Evolutionary conservation across 2,888 invertebrate species (phyloP).

Genomic region (Netelia fuscicornis): DNA sequence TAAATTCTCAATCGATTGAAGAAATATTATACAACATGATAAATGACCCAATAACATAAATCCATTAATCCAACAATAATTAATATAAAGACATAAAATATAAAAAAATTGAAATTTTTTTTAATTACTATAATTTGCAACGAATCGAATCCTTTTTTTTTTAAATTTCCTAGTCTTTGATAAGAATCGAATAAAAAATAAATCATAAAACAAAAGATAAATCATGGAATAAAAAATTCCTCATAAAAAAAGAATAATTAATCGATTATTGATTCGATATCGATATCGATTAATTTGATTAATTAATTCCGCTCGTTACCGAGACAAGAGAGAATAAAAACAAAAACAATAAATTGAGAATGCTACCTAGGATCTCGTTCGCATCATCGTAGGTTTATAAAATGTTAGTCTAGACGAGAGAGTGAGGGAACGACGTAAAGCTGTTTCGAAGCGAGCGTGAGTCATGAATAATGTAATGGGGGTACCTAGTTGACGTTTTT

Average conservation of each 20-base stretch:
- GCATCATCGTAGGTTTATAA: constrained; percentile 44
- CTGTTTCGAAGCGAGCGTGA: constrained; percentile 46
- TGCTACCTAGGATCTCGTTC: constrained; percentile 25
- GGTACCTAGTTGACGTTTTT: constrained; percentile 71
- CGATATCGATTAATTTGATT: not conserved
- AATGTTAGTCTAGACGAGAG: constrained; percentile 48
- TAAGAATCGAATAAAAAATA: no score
- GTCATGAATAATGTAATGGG: constrained; percentile 81
- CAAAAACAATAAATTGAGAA: constrained; percentile 4
- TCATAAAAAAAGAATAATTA: no score
- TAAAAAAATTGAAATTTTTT: no score
- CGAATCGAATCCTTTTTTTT: no score
- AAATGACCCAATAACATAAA: no score
- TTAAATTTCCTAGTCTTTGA: no score
- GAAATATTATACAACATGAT: no score
- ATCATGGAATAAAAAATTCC: not conserved
- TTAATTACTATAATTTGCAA: no score
- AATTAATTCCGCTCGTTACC: not conserved
- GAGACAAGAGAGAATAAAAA: not conserved
- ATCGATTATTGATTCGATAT: no score
- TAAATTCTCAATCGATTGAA: no score
- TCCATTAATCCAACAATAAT: no score
- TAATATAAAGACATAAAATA: no score
- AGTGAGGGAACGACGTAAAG: constrained; percentile 45
- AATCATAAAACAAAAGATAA: not conserved